Conservation (phyloP, 2,888 invertebrate genomes). For the Melieria picta region DNA sequence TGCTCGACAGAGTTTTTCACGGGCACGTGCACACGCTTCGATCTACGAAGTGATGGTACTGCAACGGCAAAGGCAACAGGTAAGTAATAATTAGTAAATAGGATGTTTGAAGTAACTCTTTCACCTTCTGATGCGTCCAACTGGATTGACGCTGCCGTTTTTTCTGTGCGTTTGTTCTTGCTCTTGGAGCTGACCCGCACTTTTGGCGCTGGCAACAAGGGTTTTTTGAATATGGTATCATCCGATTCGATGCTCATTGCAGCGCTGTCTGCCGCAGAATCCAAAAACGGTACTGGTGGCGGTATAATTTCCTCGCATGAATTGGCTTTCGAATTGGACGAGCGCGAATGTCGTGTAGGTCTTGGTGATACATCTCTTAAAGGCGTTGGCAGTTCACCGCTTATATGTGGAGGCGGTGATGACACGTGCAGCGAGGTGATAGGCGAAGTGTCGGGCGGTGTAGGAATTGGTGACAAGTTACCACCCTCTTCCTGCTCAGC, state of each 20-base stretch:
- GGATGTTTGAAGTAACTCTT: no score
- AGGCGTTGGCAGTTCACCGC: no score
- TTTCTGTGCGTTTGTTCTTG: not conserved
- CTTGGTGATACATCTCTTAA: not conserved
- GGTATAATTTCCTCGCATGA: not conserved
- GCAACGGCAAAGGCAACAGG: no score
- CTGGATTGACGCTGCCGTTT: not conserved
- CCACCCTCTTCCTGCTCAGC: constrained; percentile 25
- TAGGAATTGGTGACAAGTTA: constrained; percentile 34
- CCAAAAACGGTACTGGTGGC: constrained; percentile 19
- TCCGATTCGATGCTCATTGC: not conserved
- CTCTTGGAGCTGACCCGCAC: not conserved
- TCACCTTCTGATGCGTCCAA: not conserved
- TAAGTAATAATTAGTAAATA: no score
- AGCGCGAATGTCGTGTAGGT: constrained; percentile 25
- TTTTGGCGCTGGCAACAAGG: constrained; percentile 36
- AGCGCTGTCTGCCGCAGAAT: constrained; percentile 7
- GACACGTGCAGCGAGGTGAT: constrained; percentile 16
- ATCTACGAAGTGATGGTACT: constrained; percentile 20
- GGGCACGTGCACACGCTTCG: constrained; percentile 52
- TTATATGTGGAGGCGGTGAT: no score
- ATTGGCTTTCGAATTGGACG: not conserved
- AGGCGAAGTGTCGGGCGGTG: constrained; percentile 37
- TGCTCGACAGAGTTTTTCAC: constrained; percentile 33
- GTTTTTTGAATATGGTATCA: constrained; percentile 45